Percentiles rank a stretch among this genome's conserved stretches.
These are phyloP conservation scores for Charanyca ferruginea DNA, from an alignment of 2,888 invertebrate species.

Conservation along the genomic window DNA sequence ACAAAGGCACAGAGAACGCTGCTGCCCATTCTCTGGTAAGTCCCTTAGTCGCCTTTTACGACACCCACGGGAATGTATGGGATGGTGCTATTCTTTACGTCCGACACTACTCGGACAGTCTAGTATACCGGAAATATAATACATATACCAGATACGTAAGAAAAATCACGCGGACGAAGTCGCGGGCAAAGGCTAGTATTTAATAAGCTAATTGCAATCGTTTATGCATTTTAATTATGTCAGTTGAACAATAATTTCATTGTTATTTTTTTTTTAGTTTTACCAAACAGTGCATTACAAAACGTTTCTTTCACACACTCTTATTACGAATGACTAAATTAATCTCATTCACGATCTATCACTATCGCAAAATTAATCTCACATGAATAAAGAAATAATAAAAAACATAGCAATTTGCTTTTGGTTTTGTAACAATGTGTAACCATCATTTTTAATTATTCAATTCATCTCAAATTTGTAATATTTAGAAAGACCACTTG, in stretches of 20 bases:
- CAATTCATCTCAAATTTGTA: slow-evolving; percentile 14
- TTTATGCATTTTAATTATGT: neutral
- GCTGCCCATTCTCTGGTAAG: too few relatives aligned
- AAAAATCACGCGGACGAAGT: too few relatives aligned
- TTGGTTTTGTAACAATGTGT: slow-evolving; percentile 32
- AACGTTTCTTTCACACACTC: neutral
- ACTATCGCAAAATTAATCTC: slow-evolving; percentile 26
- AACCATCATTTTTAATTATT: slow-evolving; percentile 27
- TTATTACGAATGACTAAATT: neutral
- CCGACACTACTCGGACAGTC: too few relatives aligned
- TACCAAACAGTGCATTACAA: slow-evolving; percentile 7
- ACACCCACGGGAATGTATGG: too few relatives aligned
- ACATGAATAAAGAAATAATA: slow-evolving; percentile 12
- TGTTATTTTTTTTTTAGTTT: neutral
- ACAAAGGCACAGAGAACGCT: too few relatives aligned
- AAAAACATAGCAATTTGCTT: slow-evolving; percentile 21
- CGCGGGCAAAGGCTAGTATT: too few relatives aligned
- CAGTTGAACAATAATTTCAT: neutral
- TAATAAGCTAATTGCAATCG: too few relatives aligned
- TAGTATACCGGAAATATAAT: too few relatives aligned
- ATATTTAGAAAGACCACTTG: neutral
- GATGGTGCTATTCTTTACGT: too few relatives aligned
- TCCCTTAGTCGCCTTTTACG: too few relatives aligned
- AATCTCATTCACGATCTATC: slow-evolving; percentile 18
- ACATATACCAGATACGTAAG: too few relatives aligned